A percentile compares a stretch with the other conserved stretches of the same genome.
These are phyloP conservation scores for Phthorimaea operculella DNA, from an alignment of 1,140 invertebrate genomes.

Conservation along the genomic window DNA sequence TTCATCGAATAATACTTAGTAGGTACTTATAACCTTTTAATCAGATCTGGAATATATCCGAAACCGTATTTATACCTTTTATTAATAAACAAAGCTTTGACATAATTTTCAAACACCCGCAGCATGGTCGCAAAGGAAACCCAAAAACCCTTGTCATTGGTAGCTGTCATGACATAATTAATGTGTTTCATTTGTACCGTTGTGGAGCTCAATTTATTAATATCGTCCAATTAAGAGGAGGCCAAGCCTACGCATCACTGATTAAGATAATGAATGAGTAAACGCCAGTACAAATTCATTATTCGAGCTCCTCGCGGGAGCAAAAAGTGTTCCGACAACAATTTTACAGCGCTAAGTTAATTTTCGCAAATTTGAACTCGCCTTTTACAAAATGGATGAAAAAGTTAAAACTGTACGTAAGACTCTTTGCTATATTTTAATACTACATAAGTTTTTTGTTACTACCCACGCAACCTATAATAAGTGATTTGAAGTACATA, in stretches of 20 bases:
- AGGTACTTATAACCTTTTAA: no score
- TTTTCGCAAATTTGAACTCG: constrained; percentile 5
- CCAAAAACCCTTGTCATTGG: not conserved
- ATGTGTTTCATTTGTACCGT: not conserved
- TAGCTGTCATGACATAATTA: not conserved
- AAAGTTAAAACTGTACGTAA: constrained; percentile 22
- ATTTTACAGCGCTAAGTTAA: constrained; percentile 11
- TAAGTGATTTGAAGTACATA: no score
- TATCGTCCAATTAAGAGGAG: constrained; percentile 14
- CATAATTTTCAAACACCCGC: no score
- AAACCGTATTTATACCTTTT: no score
- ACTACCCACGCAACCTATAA: no score
- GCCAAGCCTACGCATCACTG: constrained; percentile 10
- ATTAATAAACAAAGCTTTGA: no score
- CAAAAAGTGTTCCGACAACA: constrained; percentile 12
- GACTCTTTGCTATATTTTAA: no score
- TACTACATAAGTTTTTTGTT: no score
- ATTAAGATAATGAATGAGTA: constrained; percentile 19
- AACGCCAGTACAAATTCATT: constrained; percentile 19
- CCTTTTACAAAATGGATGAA: constrained; percentile 17
- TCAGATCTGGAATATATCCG: no score
- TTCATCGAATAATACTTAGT: no score
- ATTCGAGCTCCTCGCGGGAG: constrained; percentile 8
- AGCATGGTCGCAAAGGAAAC: not conserved
- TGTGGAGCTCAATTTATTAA: constrained; percentile 11